These are phyloP conservation scores for Halcyon malimbica DNA, from an alignment of 2,113 vertebrate species.

Conservation along the genomic window DNA sequence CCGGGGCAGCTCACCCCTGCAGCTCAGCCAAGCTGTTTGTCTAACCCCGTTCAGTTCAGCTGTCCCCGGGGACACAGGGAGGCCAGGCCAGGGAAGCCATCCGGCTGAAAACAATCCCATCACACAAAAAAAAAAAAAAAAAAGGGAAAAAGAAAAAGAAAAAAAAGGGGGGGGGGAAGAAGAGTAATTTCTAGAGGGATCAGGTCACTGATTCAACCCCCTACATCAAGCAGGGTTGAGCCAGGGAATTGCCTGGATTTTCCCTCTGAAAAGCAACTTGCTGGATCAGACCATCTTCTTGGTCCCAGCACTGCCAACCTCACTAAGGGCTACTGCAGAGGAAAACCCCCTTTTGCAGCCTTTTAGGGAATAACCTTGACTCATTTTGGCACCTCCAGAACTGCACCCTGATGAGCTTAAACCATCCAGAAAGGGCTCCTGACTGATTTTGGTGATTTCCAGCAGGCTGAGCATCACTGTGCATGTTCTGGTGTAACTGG, in stretches of 20 bases:
- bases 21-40: slow-evolving; percentile 45
- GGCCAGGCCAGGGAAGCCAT: not conserved
- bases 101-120: not conserved
- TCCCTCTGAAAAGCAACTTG: not conserved
- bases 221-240: fast-evolving
- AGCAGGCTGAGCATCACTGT: not conserved
- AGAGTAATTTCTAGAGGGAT: not conserved
- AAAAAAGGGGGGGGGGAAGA: too few species aligned
- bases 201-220: not conserved
- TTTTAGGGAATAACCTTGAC: not conserved
- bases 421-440: not conserved
- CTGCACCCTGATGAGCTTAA: not conserved
- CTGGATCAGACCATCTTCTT: not conserved
- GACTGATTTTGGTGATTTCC: not conserved
- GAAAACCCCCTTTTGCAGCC: not conserved
- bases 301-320: not conserved
- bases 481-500: not conserved
- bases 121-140: fast-evolving
- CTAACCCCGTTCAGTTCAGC: slow-evolving; percentile 31
- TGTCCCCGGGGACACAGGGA: not conserved
- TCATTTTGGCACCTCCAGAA: not conserved
- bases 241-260: not conserved
- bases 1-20: not conserved
- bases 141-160: fast-evolving
- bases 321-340: not conserved